Percentiles rank a stretch among this genome's conserved stretches.
Evolutionary conservation across 2,888 invertebrate species (phyloP).

Genomic region (Parthenolecanium corni): DNA sequence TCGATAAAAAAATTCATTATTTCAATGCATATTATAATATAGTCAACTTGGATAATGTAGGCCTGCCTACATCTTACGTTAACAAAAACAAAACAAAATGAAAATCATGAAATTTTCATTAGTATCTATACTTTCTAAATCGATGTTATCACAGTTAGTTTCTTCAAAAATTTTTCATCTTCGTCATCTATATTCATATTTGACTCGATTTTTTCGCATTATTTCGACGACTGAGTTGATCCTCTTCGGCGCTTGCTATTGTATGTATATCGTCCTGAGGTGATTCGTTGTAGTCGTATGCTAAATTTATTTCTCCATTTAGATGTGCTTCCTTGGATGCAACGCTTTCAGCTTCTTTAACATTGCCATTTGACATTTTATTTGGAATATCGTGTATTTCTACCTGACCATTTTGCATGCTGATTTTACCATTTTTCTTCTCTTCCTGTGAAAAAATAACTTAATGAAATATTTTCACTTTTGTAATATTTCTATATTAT

Average conservation of each 20-base stretch:
- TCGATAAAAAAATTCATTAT: no score
- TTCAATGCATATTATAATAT: no score
- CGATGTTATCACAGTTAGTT: conserved; percentile 14
- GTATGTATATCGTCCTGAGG: not conserved
- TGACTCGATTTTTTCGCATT: no score
- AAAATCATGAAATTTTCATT: no score
- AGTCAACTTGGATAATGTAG: no score
- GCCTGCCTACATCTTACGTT: no score
- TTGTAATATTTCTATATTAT: not conserved
- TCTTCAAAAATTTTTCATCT: not conserved
- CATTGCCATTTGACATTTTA: conserved; percentile 15
- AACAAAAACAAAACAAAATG: no score
- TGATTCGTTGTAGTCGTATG: conserved; percentile 6
- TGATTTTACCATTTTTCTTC: conserved; percentile 9
- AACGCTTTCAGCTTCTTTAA: not conserved
- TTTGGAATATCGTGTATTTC: conserved; percentile 15
- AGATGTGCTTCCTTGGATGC: not conserved
- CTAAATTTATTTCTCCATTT: conserved; percentile 16
- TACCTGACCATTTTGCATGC: conserved; percentile 5
- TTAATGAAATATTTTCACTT: not conserved
- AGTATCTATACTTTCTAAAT: no score
- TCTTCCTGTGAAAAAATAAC: not conserved
- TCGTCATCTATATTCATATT: not conserved
- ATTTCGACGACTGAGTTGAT: no score
- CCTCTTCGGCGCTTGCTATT: not conserved